These are phyloP conservation scores for Tetranychus cinnabarinus DNA, from an alignment of 1,140 invertebrate genomes.

Conservation along the genomic window DNA sequence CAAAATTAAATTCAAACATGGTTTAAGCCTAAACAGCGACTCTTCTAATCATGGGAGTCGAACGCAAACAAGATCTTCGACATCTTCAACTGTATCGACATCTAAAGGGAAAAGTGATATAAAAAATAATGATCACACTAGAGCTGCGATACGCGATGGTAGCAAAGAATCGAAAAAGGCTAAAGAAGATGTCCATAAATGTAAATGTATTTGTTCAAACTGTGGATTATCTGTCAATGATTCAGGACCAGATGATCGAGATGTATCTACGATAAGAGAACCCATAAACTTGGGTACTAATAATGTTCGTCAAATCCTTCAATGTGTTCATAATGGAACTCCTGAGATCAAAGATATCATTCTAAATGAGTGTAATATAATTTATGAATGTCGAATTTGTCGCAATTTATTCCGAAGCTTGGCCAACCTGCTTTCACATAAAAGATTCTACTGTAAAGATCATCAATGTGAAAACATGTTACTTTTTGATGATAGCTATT, in stretches of 20 bases:
- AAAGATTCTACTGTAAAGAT: slow-evolving; percentile 43
- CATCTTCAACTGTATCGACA: no score
- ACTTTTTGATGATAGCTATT: slow-evolving; percentile 13
- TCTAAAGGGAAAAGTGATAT: no score
- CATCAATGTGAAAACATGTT: slow-evolving; percentile 21
- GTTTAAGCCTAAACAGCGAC: no score
- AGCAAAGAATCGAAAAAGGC: no score
- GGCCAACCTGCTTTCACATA: slow-evolving; percentile 58
- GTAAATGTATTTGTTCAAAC: no score
- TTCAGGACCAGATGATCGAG: not conserved
- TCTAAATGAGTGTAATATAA: slow-evolving; percentile 48
- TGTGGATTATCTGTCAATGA: not conserved
- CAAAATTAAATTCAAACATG: no score
- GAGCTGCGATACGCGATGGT: no score
- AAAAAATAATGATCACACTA: no score
- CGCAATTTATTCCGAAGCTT: slow-evolving; percentile 55
- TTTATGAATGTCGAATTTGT: slow-evolving; percentile 62
- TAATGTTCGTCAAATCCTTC: slow-evolving; percentile 11
- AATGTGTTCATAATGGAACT: slow-evolving; percentile 9
- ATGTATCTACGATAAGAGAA: slow-evolving; percentile 8
- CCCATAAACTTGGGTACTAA: slow-evolving; percentile 10
- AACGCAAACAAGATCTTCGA: no score
- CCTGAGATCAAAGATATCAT: slow-evolving; percentile 38
- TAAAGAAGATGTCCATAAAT: no score
- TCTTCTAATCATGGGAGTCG: no score